These are phyloP conservation scores for Aspidiotus destructor DNA, from an alignment of 2,888 invertebrate genomes.

Conservation along the genomic window DNA sequence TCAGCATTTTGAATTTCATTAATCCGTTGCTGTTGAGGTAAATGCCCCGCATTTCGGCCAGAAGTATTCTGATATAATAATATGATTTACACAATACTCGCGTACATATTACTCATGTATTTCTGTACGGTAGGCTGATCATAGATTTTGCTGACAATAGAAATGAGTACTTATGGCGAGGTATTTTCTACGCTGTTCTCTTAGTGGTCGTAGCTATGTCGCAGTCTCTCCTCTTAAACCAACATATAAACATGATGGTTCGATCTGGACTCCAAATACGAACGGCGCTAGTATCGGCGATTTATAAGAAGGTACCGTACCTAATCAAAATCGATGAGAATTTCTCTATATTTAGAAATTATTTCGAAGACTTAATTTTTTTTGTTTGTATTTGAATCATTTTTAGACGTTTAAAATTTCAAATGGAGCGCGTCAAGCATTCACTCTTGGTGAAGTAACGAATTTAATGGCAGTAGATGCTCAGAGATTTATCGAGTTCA, in stretches of 20 bases:
- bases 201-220: conserved; percentile 47
- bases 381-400: not conserved
- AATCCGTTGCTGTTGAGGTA: conserved; percentile 83
- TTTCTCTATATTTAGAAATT: no score
- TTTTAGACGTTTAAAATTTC: conserved; percentile 42
- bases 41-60: conserved; percentile 37
- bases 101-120: no score
- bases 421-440: conserved; percentile 42
- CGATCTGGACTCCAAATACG: conserved; percentile 50
- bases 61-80: no score
- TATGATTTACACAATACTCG: no score
- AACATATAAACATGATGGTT: conserved; percentile 49
- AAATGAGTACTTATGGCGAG: conserved; percentile 47
- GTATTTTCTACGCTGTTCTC: conserved; percentile 48
- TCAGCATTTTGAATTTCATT: conserved; percentile 76
- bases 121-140: no score
- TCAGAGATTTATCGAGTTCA: conserved; percentile 44
- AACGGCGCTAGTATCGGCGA: conserved; percentile 47
- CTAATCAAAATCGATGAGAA: no score
- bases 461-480: conserved; percentile 48
- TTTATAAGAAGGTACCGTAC: conserved; percentile 50
- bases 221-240: conserved; percentile 48
- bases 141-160: conserved; percentile 35
- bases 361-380: no score
- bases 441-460: conserved; percentile 47